phyloP scores from a whole-genome alignment of 1,140 invertebrate species.

The Cecropterus lyciades region DNA sequence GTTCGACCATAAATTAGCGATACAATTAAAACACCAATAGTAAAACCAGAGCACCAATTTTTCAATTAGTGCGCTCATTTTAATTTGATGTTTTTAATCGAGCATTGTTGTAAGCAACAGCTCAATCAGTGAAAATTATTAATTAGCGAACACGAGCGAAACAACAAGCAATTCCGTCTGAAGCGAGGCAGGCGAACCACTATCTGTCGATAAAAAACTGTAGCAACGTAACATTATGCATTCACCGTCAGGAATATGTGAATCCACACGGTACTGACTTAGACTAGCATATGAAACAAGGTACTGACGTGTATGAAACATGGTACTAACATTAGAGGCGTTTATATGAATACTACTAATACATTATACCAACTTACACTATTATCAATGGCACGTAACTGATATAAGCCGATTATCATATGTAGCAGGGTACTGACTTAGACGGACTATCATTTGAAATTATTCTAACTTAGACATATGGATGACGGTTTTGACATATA shows the following conservation, averaged over 20 bases:
- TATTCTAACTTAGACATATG: no score
- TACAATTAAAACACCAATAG: background rate
- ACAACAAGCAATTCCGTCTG: conserved; percentile 53
- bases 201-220: conserved; percentile 50
- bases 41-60: conserved; percentile 9
- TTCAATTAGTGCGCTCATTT: conserved; percentile 29
- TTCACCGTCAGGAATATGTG: conserved; percentile 40
- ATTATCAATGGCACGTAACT: no score
- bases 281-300: background rate
- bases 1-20: no score
- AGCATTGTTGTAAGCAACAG: conserved; percentile 40
- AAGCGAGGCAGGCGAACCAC: conserved; percentile 46
- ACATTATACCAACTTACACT: background rate
- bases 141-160: conserved; percentile 64
- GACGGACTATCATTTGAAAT: no score
- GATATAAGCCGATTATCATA: no score
- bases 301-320: no score
- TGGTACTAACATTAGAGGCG: no score
- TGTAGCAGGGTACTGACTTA: no score
- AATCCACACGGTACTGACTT: background rate
- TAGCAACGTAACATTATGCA: conserved; percentile 46
- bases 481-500: no score
- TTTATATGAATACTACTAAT: no score
- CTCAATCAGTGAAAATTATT: conserved; percentile 65
- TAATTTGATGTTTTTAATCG: conserved; percentile 32